Percentiles rank a stretch among this genome's conserved stretches.
Conservation (phyloP, 2,888 invertebrate genomes). For the Tachina fera region DNA sequence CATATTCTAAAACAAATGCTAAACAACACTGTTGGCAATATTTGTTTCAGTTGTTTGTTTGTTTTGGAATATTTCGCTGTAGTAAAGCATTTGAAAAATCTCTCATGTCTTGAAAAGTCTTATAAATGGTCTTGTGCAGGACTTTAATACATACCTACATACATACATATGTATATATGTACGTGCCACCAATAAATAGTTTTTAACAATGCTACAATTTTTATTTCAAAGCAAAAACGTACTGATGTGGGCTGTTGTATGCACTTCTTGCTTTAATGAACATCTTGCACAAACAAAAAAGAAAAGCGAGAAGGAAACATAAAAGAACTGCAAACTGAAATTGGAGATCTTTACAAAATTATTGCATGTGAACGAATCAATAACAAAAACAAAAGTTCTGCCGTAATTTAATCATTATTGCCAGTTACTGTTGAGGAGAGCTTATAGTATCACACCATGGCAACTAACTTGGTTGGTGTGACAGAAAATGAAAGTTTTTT, state of each 20-base stretch:
- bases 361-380: constrained; percentile 65
- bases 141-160: too few species aligned
- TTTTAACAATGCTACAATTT: not conserved
- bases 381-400: constrained; percentile 50
- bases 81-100: too few species aligned
- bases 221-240: constrained; percentile 6
- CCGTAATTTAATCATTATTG: constrained; percentile 49
- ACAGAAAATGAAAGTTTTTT: constrained; percentile 43
- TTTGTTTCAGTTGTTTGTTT: too few species aligned
- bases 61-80: too few species aligned
- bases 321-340: constrained; percentile 50
- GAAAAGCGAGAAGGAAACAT: not conserved
- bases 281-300: not conserved
- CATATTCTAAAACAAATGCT: too few species aligned
- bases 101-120: too few species aligned
- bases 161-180: not conserved
- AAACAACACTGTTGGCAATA: too few species aligned
- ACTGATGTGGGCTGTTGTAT: constrained; percentile 26
- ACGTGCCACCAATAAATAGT: not conserved
- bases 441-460: not conserved
- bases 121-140: too few species aligned
- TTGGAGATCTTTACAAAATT: constrained; percentile 50
- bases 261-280: constrained; percentile 23
- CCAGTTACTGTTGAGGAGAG: not conserved
- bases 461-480: not conserved